phyloP scores from a whole-genome alignment of 2,888 invertebrate genomes.

The Diabrotica balteata region DNA sequence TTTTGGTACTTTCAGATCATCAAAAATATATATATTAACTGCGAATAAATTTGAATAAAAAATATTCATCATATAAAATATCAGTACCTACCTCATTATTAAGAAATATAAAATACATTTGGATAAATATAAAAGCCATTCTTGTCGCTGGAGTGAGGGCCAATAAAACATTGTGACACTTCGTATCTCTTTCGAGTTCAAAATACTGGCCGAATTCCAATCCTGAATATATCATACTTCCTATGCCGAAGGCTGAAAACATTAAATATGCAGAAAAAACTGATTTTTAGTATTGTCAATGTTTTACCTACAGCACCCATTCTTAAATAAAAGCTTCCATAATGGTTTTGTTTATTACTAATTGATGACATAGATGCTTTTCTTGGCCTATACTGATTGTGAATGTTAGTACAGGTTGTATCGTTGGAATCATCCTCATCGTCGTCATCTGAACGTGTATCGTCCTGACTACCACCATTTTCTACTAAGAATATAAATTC shows the following conservation, averaged over 20 bases:
- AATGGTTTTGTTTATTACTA: constrained; percentile 73
- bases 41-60: too few species aligned
- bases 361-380: constrained; percentile 57
- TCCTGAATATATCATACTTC: constrained; percentile 97
- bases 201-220: constrained; percentile 96
- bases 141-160: constrained; percentile 90
- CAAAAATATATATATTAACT: too few species aligned
- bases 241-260: constrained; percentile 89
- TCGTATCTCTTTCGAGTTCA: constrained; percentile 87
- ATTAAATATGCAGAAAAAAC: too few species aligned
- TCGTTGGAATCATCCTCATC: constrained; percentile 54
- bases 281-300: neutral
- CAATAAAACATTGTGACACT: constrained; percentile 89
- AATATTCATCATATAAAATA: too few species aligned
- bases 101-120: constrained; percentile 98
- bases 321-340: constrained; percentile 89
- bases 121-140: constrained; percentile 96
- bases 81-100: constrained; percentile 82
- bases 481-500: neutral
- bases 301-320: constrained; percentile 89
- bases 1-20: too few species aligned
- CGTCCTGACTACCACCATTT: constrained; percentile 1
- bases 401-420: constrained; percentile 52
- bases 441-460: constrained; percentile 26
- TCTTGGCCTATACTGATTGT: constrained; percentile 46